phyloP scores from a whole-genome alignment of 2,888 invertebrate species.

The Himalopsyche tibetana region DNA sequence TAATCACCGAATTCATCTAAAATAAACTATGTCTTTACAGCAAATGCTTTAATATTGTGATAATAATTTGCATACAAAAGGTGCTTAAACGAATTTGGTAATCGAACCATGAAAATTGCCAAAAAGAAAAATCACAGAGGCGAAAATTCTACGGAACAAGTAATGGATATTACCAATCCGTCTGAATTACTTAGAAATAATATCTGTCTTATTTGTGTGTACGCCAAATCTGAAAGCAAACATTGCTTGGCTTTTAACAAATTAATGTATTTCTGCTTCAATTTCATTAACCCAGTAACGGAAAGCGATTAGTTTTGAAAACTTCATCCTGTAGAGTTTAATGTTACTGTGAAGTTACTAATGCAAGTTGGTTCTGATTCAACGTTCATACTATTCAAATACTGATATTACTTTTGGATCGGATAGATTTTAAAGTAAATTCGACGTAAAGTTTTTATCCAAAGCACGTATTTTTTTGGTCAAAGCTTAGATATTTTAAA shows the following conservation, averaged over 20 bases:
- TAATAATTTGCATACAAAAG: too few relatives aligned
- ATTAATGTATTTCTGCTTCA: conserved; percentile 48
- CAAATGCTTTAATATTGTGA: too few relatives aligned
- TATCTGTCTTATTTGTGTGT: conserved; percentile 11
- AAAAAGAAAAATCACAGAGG: too few relatives aligned
- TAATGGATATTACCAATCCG: conserved; percentile 37
- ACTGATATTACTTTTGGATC: conserved; percentile 2
- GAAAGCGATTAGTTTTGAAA: conserved; percentile 50
- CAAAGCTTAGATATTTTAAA: too few relatives aligned
- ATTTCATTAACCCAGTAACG: conserved; percentile 47
- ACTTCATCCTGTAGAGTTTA: conserved; percentile 31
- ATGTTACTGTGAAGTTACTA: not conserved
- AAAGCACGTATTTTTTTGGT: too few relatives aligned
- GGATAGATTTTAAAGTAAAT: not conserved
- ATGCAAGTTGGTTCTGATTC: conserved; percentile 42
- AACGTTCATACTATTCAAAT: conserved; percentile 18
- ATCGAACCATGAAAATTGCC: too few relatives aligned
- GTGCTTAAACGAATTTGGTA: too few relatives aligned
- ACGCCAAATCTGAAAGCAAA: conserved; percentile 42
- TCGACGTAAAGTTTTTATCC: too few relatives aligned
- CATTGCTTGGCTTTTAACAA: conserved; percentile 53
- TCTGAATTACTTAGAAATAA: conserved; percentile 24
- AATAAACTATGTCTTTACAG: too few relatives aligned
- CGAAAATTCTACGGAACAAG: not conserved
- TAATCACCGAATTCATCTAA: too few relatives aligned